Evolutionary conservation across 2,113 vertebrate species (phyloP), one percentile per base, ranked within the genome.

Genomic region (Paedocypris sp.): DNA sequence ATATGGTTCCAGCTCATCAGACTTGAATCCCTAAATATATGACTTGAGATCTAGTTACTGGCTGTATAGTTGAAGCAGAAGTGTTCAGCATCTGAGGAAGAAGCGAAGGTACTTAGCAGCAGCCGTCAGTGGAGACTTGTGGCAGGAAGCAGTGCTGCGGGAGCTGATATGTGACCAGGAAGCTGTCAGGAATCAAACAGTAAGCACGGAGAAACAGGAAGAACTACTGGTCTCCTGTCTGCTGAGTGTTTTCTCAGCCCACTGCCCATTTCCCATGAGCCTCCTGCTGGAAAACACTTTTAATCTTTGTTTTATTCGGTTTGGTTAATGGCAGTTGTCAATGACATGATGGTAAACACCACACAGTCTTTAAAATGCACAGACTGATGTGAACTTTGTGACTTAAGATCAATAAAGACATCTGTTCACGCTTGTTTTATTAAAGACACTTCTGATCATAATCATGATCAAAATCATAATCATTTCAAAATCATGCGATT

Each of bases 141-240:
- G 45, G 22, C 64, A 74, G 75, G 75, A 73, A 78, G 50, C 53
- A 22, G 69, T 74, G 69, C 32, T 66, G 67, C 59, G 39, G 71
- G 70, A 60, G 28, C 70, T 66, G 69, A 71, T 73, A 72, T 70
- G 56, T 68, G 47, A 68, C 64, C 69, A 74, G 75, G 75, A 77
- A 77, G 60, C 58, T 49, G 54, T 59, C 65, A 68, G 65, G 63
- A 70, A 71, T 72, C 64, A 68, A 68, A 72, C 54, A 39, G 57
- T 35, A 42, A 59, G 42, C 69, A 61, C 38, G 60, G 64, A 64
- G 64, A 57, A 51, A 73, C 65, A 54, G 70, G 69, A 70, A 77
- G 39, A 59, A 61, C 56, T 3, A 41, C 48, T 38, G 62, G 72
- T 59, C 75, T 67, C 67, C 73, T 65, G 66, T 71, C 71, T 73